These are phyloP conservation scores for Rattus norvegicus DNA, from an alignment of 2,113 vertebrate genomes.

Conservation along the genomic window DNA sequence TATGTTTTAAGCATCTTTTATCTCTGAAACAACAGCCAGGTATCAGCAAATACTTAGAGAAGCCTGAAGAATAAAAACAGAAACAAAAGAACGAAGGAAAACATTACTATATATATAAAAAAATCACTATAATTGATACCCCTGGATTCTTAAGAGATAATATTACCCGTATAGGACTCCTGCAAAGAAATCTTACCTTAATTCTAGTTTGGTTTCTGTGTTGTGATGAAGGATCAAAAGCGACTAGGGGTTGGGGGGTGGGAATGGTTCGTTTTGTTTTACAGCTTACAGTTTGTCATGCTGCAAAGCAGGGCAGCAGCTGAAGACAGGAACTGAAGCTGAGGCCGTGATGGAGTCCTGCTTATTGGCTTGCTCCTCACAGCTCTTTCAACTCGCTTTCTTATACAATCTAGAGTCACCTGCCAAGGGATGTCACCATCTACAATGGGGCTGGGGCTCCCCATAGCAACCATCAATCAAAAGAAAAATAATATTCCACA, in stretches of 20 bases:
- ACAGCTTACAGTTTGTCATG: neutral
- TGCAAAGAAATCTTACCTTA: constrained; percentile 21
- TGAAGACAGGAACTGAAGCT: neutral
- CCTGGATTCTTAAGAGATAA: neutral
- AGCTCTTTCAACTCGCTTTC: neutral
- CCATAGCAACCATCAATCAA: neutral
- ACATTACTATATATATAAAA: neutral
- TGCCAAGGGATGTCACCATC: neutral
- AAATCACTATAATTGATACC: neutral
- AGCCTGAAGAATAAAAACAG: constrained; percentile 9
- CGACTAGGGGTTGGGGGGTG: neutral
- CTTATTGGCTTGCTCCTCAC: neutral
- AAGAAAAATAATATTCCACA: neutral
- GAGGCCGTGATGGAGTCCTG: neutral
- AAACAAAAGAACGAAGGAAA: constrained; percentile 52
- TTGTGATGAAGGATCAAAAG: neutral
- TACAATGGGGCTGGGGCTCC: neutral
- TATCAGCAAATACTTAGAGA: constrained; percentile 27
- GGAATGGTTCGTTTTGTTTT: neutral
- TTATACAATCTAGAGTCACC: neutral
- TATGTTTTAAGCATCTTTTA: constrained; percentile 5
- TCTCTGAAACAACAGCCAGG: neutral
- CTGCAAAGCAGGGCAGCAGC: neutral
- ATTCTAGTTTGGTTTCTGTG: neutral
- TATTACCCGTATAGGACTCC: neutral